These are phyloP conservation scores for Mylabris sibirica DNA, from an alignment of 2,888 invertebrate species.

Conservation along the genomic window DNA sequence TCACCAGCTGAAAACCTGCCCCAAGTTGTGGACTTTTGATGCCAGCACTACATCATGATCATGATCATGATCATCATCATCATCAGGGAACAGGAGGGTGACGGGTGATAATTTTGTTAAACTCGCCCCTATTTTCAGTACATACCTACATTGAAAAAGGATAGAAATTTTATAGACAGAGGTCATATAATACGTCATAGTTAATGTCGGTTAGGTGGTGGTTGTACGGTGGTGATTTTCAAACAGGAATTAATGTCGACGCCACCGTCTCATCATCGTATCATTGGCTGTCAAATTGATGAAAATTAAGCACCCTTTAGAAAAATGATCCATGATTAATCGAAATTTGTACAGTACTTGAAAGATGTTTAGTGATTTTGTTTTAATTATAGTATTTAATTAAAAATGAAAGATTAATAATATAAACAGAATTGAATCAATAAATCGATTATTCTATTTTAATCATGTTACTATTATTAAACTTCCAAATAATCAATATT, in stretches of 20 bases:
- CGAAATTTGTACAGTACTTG: background rate
- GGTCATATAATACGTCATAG: conserved; percentile 7
- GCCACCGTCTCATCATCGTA: background rate
- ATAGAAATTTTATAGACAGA: background rate
- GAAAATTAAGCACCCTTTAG: background rate
- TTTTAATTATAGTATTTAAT: too few species aligned
- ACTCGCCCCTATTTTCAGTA: background rate
- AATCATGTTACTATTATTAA: background rate
- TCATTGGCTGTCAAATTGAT: background rate
- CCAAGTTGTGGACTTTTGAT: conserved; percentile 34
- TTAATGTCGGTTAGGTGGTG: background rate
- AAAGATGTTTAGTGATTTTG: background rate
- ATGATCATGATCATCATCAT: background rate
- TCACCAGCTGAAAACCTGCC: conserved; percentile 37
- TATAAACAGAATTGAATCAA: background rate
- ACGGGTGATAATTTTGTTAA: too few species aligned
- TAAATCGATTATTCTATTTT: conserved; percentile 2
- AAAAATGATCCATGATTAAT: background rate
- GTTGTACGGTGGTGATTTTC: background rate
- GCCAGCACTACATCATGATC: conserved; percentile 12
- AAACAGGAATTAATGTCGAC: background rate
- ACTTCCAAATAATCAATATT: background rate
- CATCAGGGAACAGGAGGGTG: too few species aligned
- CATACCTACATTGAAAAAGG: too few species aligned
- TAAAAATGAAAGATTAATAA: background rate